Evolutionary conservation across 2,797 vertebrate species (phyloP).

Genomic region (Acanthurus tractus): DNA sequence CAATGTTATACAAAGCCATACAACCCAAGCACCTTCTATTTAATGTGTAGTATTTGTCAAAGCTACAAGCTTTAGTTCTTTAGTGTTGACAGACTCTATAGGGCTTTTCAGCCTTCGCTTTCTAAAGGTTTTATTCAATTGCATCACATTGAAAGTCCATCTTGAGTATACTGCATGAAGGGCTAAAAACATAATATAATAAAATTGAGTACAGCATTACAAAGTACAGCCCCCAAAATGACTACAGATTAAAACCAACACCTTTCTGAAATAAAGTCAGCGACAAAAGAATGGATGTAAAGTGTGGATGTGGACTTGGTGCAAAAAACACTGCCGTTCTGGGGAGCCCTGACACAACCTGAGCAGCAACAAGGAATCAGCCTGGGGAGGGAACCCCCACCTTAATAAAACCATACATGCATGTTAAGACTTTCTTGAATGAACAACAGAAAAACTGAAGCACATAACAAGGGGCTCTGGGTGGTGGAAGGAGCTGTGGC

Average conservation of each 20-base stretch:
- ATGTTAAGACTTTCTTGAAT: neutral
- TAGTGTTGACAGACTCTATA: neutral
- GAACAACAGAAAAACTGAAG: neutral
- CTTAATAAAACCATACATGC: neutral
- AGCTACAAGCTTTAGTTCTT: constrained; percentile 7
- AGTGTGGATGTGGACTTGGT: neutral
- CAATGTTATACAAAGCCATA: constrained; percentile 9
- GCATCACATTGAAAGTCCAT: neutral
- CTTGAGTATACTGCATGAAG: neutral
- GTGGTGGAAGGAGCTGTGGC: neutral
- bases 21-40: constrained; percentile 13
- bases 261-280: neutral
- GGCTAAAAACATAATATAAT: neutral
- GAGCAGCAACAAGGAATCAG: neutral
- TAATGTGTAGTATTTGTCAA: constrained; percentile 3
- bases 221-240: neutral
- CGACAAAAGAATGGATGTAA: neutral
- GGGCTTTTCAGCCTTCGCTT: neutral
- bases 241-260: neutral
- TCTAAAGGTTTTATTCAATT: neutral
- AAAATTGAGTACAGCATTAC: neutral
- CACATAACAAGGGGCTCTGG: neutral
- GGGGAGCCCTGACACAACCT: neutral
- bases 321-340: neutral
- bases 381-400: neutral